These are phyloP conservation scores for Prionace glauca DNA, from an alignment of 2,797 vertebrate genomes.

Conservation along the genomic window DNA sequence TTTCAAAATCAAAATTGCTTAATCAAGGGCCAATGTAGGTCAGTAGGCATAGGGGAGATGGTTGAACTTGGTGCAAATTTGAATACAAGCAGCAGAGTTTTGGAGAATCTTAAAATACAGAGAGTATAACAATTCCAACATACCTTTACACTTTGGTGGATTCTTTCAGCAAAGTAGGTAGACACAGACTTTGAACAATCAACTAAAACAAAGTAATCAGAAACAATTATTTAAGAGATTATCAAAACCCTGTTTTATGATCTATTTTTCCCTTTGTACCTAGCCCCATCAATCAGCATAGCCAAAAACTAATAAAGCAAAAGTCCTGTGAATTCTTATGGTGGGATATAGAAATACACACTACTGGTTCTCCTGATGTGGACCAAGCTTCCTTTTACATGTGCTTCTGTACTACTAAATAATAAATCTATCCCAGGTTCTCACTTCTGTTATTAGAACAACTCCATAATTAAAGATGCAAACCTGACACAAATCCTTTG, in stretches of 20 bases:
- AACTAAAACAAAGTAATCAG: slow-evolving; percentile 53
- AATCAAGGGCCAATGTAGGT: neutral
- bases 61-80: neutral
- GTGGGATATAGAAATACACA: neutral
- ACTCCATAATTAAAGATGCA: neutral
- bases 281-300: too few species aligned
- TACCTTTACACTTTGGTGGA: slow-evolving; percentile 74
- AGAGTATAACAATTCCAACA: slow-evolving; percentile 23
- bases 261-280: neutral
- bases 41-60: neutral
- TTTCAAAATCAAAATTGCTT: neutral
- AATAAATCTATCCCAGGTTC: neutral
- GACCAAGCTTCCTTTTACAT: neutral
- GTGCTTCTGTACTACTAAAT: neutral
- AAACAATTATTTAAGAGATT: slow-evolving; percentile 32
- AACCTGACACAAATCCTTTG: neutral
- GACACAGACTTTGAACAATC: slow-evolving; percentile 70
- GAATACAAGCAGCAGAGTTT: neutral
- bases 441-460: neutral
- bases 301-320: neutral
- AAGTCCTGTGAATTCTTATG: neutral
- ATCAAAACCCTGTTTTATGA: neutral
- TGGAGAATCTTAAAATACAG: neutral
- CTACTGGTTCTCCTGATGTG: neutral
- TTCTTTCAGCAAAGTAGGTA: slow-evolving; percentile 68